Base-by-base conservation (phyloP, 2,888 invertebrate species). In the Sipha maydis region DNA sequence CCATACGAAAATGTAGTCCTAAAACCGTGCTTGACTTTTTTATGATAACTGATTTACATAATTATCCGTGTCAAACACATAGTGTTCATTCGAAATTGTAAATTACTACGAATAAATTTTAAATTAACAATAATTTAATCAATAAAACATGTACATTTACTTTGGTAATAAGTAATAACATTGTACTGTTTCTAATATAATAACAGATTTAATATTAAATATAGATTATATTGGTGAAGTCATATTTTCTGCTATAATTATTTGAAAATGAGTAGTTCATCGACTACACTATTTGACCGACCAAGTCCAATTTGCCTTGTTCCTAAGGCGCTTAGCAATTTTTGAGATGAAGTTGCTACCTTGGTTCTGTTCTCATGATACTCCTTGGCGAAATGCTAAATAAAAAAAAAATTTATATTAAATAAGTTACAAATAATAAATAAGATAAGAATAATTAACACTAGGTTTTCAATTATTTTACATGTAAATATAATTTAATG, bases 201-300 rank as follows among this genome's bases (percentile, higher is more conserved):
- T 54, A 79, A 86, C 77, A 79, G 67, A 56, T 84, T 84, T 85
- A 69, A 86, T 71, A 79, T 86, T 71, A 76, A 73, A 19, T 79
- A 79, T 71, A 86, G 79, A 86, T 48, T 86, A 54, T 25, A 69
- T 69, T 85, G 77, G 71, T 28, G 31, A 71, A 79, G 28, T 56
- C 48, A 67, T 41, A 38, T 38, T 88, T 75, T 34, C 61, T 80
- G 67, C 78, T 48, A 75, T 34, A 79, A 85, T 80, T 73, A 89
- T 80, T 90, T 89, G 41, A 90, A 89, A 19, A 90, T 94, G 91
- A 94, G 93, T 90, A 97, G 93, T 92, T 97, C 97, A 91, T 97
- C 97, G 92, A 96, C 95, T 92, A 96, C 95, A 93, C 96, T 96
- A 92, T 95, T 96, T 90, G 97, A 96, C 92, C 96, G 93, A 90